These are phyloP conservation scores for Gadopsis marmoratus DNA, from an alignment of 2,797 vertebrate genomes.

Conservation along the genomic window DNA sequence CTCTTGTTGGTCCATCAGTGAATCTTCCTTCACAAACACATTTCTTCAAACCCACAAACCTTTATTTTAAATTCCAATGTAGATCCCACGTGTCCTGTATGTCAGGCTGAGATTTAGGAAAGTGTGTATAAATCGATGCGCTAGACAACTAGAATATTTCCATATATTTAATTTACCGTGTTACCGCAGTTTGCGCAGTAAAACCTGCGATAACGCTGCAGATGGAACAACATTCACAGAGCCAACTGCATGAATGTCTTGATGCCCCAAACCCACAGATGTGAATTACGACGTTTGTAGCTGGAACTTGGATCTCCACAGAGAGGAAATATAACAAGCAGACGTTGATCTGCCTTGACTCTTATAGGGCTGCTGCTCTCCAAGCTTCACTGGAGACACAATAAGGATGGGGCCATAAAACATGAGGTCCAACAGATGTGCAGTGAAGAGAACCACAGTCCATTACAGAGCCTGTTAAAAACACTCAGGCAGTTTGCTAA, in stretches of 20 bases:
- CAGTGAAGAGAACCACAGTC: slow-evolving; percentile 72
- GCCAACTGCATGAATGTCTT: neutral
- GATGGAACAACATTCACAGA: neutral
- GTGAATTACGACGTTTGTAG: slow-evolving; percentile 38
- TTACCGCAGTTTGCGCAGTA: neutral
- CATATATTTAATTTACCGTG: neutral
- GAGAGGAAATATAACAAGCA: slow-evolving; percentile 47
- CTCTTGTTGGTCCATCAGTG: rapidly evolving
- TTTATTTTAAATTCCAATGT: neutral
- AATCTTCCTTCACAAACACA: too few species aligned
- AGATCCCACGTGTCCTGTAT: neutral
- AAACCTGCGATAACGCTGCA: neutral
- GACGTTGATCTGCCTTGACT: slow-evolving; percentile 49
- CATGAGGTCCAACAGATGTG: slow-evolving; percentile 77
- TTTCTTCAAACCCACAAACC: neutral
- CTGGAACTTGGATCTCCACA: slow-evolving; percentile 43
- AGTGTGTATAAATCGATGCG: neutral
- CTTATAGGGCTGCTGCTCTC: slow-evolving; percentile 38
- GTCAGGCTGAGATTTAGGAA: neutral
- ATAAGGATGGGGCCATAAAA: slow-evolving; percentile 74
- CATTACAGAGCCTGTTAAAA: slow-evolving; percentile 78
- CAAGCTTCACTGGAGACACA: slow-evolving; percentile 64
- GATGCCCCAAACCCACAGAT: neutral
- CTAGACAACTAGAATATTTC: neutral
- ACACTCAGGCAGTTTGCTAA: slow-evolving; percentile 53